Conservation (phyloP, 2,113 vertebrate species). For the Candoia aspera region DNA sequence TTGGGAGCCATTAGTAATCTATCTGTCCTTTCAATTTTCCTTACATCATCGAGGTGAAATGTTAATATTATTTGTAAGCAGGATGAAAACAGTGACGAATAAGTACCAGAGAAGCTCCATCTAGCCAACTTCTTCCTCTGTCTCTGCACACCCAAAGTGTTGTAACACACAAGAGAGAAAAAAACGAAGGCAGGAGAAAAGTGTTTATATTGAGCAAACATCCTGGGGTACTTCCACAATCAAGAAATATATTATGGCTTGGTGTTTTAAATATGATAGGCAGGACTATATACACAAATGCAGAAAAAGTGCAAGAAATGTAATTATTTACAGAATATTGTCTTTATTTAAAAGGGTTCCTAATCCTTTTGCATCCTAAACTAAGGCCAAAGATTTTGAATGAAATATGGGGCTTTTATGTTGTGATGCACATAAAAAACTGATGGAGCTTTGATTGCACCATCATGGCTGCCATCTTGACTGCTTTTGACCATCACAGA, state of each 20-base stretch:
- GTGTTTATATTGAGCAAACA: neutral
- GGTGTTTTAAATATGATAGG: neutral
- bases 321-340: neutral
- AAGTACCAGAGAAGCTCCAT: neutral
- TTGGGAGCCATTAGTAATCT: neutral
- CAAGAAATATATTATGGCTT: neutral
- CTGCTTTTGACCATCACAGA: neutral
- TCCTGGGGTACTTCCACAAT: neutral
- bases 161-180: neutral
- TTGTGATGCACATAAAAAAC: neutral
- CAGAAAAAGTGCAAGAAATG: neutral
- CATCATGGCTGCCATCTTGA: neutral
- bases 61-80: neutral
- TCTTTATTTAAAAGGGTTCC: too few species aligned
- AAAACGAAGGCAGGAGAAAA: neutral
- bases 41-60: neutral
- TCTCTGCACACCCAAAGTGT: neutral
- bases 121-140: neutral
- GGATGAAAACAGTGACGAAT: neutral
- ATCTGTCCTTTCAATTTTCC: neutral
- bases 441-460: neutral
- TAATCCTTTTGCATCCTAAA: neutral
- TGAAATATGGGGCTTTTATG: neutral
- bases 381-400: neutral
- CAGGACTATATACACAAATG: neutral